Percentiles rank a stretch among this genome's conserved stretches.
Evolutionary conservation across 2,797 vertebrate species (phyloP).

Genomic region (Rhyacichthys aspro): DNA sequence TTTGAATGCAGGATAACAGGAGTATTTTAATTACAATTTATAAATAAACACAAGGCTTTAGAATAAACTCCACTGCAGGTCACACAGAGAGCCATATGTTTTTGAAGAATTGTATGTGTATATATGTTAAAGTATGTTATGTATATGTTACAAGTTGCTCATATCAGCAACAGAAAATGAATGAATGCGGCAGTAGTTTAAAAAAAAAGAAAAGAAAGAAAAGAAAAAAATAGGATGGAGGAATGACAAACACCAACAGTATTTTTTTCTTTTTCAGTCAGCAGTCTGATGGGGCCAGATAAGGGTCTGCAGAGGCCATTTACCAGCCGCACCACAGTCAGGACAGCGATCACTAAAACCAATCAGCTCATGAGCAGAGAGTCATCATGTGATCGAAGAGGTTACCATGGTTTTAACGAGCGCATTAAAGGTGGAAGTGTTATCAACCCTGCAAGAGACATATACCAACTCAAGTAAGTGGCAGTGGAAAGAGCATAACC

Average conservation of each 20-base stretch:
- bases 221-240: neutral
- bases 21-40: no score
- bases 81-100: no score
- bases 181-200: no score
- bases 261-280: slow-evolving; percentile 24
- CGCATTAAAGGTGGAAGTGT: slow-evolving; percentile 44
- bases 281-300: slow-evolving; percentile 20
- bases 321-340: slow-evolving; percentile 37
- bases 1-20: no score
- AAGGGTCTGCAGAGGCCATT: slow-evolving; percentile 35
- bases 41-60: no score
- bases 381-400: slow-evolving; percentile 57
- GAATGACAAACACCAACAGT: slow-evolving; percentile 28
- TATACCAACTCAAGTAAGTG: slow-evolving; percentile 40
- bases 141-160: no score
- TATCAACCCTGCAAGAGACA: slow-evolving; percentile 40
- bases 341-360: slow-evolving; percentile 61
- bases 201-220: no score
- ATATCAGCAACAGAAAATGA: no score
- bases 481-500: slow-evolving; percentile 60
- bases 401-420: slow-evolving; percentile 60
- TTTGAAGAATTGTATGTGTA: no score
- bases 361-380: slow-evolving; percentile 55
- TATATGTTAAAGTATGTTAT: no score
- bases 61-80: no score